Base-by-base conservation (phyloP, 1,140 invertebrate species). In the Zaprionus capensis region DNA sequence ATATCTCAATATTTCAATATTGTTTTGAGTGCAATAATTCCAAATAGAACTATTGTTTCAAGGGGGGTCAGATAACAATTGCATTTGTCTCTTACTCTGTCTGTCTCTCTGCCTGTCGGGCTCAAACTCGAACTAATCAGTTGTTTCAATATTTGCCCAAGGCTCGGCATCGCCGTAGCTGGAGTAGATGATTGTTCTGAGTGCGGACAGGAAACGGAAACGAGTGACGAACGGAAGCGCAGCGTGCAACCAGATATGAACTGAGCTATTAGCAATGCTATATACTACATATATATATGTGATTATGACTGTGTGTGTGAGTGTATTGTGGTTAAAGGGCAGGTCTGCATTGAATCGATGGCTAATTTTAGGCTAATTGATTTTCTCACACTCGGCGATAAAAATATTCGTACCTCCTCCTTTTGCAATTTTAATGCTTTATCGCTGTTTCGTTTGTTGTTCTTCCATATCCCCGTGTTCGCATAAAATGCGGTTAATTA, bases 401-500 rank as follows among this genome's bases (percentile, higher is more conserved):
- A 53, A 71, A 66, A 41, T 53, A 65, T 24, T 17, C 31, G 31
- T 34, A 44, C 26, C 61, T 46, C n/a, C 41, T 51, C n/a, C 36
- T 57, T 22, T 22, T 41, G 57, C 66, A 68, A 61, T 73, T 75
- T 71, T 66, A 71, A 71, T 72, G 36, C 51, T 61, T 71, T 75
- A 31, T 53, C 63, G 62, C 31, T 66, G 62, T 59, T 59, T 34
- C 24, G 17, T 41, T 66, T 80, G 55, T 68, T 38, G 34, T 53
- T 58, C 34, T 26, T n/a, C 6, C 6, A 12, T 41, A 41, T n/a
- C 38, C 38, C 14, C 34, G 34, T 53, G 17, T 28, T 46, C 15
- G 84, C 84, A 88, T 88, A 88, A 88, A 88, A 90, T 85, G 77
- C 84, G 84, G 77, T 80, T 87, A 87, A 88, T 87, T 87, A 87